Conservation (phyloP, 2,888 invertebrate genomes). For the Tigriopus californicus region DNA sequence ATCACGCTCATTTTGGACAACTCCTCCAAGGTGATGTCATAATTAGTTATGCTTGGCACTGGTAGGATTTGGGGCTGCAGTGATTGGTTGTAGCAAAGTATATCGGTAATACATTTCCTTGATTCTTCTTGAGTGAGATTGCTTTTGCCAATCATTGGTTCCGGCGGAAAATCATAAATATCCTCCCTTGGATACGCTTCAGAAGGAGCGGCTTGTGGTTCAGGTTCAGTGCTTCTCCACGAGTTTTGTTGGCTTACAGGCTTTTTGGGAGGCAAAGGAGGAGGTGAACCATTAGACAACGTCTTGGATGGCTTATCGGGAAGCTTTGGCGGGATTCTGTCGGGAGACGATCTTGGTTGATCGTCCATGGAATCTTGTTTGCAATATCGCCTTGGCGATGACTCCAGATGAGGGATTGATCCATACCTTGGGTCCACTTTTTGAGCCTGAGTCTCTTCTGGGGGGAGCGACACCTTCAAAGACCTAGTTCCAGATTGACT, state of each 20-base stretch:
- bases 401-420: constrained; percentile 14
- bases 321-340: constrained; percentile 8
- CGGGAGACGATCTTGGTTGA: background rate
- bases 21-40: constrained; percentile 46
- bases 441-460: background rate
- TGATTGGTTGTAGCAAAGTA: background rate
- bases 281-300: constrained; percentile 3
- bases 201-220: background rate
- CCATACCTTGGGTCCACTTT: constrained; percentile 4
- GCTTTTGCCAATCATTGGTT: background rate
- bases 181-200: background rate
- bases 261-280: constrained; percentile 15
- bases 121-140: background rate
- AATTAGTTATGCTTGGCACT: background rate
- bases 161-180: constrained; percentile 9
- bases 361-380: background rate
- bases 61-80: background rate
- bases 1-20: constrained; percentile 68
- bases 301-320: constrained; percentile 13
- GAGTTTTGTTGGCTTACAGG: background rate
- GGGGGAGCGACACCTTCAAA: constrained; percentile 6
- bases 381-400: constrained; percentile 13
- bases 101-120: background rate
- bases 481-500: background rate
- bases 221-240: background rate